Conservation (phyloP, 2,888 invertebrate species). For the Cerastis leucographa region DNA sequence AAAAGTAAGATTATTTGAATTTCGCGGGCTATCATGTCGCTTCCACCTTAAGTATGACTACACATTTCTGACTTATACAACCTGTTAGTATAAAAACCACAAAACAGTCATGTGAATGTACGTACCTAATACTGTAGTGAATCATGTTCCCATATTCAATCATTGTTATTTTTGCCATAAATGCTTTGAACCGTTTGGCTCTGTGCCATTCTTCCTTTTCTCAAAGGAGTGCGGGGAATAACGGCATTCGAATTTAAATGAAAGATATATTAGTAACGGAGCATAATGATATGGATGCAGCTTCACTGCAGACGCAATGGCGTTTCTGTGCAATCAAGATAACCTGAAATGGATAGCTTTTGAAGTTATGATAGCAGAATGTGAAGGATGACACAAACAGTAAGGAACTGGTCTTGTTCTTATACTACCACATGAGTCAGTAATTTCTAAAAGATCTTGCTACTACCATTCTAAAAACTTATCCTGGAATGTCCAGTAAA, state of each 20-base stretch:
- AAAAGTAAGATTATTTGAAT: too few relatives aligned
- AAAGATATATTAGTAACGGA: constrained; percentile 57
- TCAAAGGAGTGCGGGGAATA: constrained; percentile 45
- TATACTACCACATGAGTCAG: not conserved
- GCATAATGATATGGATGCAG: constrained; percentile 44
- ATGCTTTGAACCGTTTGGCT: constrained; percentile 61
- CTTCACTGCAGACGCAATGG: constrained; percentile 49
- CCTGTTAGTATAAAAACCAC: constrained; percentile 10
- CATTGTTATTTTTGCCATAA: constrained; percentile 69
- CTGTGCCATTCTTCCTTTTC: constrained; percentile 63
- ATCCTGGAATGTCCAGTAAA: not conserved
- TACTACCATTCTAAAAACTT: not conserved
- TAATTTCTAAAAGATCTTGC: not conserved
- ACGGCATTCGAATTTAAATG: constrained; percentile 49
- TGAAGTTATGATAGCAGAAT: constrained; percentile 18
- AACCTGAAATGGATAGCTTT: constrained; percentile 45
- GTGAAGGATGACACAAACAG: constrained; percentile 4
- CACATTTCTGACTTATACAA: not conserved
- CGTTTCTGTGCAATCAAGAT: constrained; percentile 51
- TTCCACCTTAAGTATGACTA: not conserved
- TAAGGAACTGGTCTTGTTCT: constrained; percentile 13
- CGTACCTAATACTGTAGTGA: constrained; percentile 51
- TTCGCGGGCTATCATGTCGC: too few relatives aligned
- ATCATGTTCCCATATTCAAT: constrained; percentile 63
- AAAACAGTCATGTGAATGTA: constrained; percentile 38